phyloP scores from a whole-genome alignment of 2,888 invertebrate genomes.

The Carterocephalus palaemon region DNA sequence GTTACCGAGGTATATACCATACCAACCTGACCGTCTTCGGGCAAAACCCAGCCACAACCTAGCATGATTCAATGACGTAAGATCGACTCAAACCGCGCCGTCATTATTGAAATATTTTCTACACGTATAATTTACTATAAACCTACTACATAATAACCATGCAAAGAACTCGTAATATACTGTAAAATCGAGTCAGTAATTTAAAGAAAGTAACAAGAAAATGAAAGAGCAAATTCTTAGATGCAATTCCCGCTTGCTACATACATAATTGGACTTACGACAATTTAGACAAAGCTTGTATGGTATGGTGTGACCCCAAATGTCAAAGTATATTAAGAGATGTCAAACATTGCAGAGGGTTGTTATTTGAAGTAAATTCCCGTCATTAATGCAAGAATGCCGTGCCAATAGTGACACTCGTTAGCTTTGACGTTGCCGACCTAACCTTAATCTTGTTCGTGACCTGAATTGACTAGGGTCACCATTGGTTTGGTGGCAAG shows the following conservation, averaged over 20 bases:
- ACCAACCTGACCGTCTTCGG: too few relatives aligned
- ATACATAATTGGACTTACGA: too few relatives aligned
- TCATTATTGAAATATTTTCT: too few relatives aligned
- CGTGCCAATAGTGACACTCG: conserved; percentile 57
- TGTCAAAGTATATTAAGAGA: conserved; percentile 10
- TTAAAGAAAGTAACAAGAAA: conserved; percentile 14
- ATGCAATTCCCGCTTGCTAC: conserved; percentile 7
- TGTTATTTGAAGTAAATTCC: conserved; percentile 38
- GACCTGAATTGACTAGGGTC: conserved; percentile 40
- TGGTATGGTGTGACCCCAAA: neutral
- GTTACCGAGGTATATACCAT: too few relatives aligned
- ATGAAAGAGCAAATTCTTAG: conserved; percentile 10
- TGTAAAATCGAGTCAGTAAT: conserved; percentile 18
- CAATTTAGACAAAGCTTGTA: neutral
- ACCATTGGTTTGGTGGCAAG: conserved; percentile 14
- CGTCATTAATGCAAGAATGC: conserved; percentile 68
- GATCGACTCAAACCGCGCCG: too few relatives aligned
- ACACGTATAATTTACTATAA: too few relatives aligned
- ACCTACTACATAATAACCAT: conserved; percentile 12
- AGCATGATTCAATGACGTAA: too few relatives aligned
- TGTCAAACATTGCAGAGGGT: conserved; percentile 32
- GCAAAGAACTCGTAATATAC: conserved; percentile 3
- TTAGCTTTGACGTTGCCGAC: conserved; percentile 34
- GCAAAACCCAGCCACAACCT: too few relatives aligned
- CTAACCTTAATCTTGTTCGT: conserved; percentile 38